These are phyloP conservation scores for Smittia sp. DNA, from an alignment of 2,888 invertebrate species.

Conservation along the genomic window DNA sequence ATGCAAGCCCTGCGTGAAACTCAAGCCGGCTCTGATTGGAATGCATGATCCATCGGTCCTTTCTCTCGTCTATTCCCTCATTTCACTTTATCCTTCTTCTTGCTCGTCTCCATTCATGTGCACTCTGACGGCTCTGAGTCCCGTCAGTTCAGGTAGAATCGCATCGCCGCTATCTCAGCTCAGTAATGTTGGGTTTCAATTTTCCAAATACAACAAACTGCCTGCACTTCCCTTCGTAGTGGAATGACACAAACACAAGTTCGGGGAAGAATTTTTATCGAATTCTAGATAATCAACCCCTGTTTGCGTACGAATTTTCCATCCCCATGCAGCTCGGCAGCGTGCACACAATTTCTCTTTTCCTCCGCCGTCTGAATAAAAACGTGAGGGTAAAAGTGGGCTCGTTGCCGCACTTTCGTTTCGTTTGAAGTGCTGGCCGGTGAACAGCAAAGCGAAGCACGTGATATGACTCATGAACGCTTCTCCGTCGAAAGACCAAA, in stretches of 20 bases:
- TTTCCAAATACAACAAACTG: too few species aligned
- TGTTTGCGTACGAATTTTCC: not conserved
- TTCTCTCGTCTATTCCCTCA: not conserved
- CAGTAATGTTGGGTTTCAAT: too few species aligned
- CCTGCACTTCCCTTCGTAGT: not conserved
- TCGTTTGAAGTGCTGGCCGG: not conserved
- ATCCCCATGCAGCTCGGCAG: not conserved
- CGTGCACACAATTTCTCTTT: constrained; percentile 1
- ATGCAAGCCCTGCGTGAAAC: not conserved
- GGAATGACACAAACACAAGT: constrained; percentile 14
- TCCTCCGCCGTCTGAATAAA: not conserved
- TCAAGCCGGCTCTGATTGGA: not conserved
- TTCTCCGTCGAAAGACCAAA: not conserved
- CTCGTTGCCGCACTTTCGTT: not conserved
- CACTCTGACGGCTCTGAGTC: not conserved
- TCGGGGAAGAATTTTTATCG: constrained; percentile 1
- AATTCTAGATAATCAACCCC: constrained; percentile 22
- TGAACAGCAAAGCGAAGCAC: not conserved
- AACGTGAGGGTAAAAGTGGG: constrained; percentile 11
- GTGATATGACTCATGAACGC: not conserved
- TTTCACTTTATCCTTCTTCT: not conserved
- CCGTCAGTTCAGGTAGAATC: not conserved
- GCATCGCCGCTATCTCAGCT: not conserved
- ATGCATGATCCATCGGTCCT: not conserved
- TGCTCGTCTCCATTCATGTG: too few species aligned